Evolutionary conservation across 1,140 invertebrate genomes (phyloP).

Genomic region (Lutraria rhynchaena): DNA sequence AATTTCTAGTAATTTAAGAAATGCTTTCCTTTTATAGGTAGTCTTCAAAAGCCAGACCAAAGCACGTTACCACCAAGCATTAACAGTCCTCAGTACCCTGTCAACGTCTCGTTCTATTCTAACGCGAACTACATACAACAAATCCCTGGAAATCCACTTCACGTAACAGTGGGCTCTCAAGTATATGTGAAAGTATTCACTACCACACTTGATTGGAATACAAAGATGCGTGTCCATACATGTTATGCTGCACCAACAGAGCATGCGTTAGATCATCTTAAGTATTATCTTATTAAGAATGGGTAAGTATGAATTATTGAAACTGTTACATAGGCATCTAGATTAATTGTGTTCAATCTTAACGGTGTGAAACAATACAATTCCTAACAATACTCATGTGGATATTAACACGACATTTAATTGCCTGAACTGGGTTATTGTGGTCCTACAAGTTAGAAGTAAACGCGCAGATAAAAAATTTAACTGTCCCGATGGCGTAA

Average conservation of each 20-base stretch:
- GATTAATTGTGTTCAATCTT: neutral
- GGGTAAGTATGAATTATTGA: constrained; percentile 36
- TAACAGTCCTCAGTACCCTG: neutral
- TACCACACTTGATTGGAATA: constrained; percentile 10
- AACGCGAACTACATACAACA: constrained; percentile 39
- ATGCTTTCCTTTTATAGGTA: too few species aligned
- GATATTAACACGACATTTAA: neutral
- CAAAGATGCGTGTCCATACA: constrained; percentile 50
- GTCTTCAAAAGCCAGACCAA: too few species aligned
- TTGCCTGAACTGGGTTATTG: too few species aligned
- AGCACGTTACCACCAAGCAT: too few species aligned
- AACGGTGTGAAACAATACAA: neutral
- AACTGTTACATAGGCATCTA: neutral
- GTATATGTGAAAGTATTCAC: constrained; percentile 60
- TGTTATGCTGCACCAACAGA: constrained; percentile 45
- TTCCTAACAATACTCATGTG: neutral
- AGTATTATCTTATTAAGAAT: constrained; percentile 57
- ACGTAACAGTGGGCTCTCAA: constrained; percentile 39
- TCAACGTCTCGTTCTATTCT: constrained; percentile 39
- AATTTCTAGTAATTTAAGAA: too few species aligned
- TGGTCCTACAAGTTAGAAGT: too few species aligned
- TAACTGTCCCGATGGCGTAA: neutral
- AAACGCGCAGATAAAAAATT: neutral
- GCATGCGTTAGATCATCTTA: neutral
- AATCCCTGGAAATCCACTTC: constrained; percentile 21